A percentile compares a stretch with the other conserved stretches of the same genome.
Conservation (phyloP, 1,140 invertebrate species). For the Fopius arisanus region DNA sequence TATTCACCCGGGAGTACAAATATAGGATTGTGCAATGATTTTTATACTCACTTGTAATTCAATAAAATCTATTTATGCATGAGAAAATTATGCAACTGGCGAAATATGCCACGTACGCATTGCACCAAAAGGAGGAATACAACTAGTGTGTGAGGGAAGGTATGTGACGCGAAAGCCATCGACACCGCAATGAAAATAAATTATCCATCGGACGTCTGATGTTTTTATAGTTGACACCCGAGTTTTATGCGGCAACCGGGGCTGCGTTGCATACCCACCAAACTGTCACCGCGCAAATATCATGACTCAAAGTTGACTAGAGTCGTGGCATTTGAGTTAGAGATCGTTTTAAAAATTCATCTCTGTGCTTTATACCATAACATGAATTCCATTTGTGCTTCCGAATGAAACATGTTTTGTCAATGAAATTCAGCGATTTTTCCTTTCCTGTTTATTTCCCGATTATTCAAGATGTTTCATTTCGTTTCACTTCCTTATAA, state of each 20-base stretch:
- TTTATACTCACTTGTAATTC: not conserved
- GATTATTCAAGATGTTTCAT: too few species aligned
- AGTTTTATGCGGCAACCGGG: not conserved
- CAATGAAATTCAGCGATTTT: too few species aligned
- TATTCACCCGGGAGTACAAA: not conserved
- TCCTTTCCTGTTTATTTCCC: too few species aligned
- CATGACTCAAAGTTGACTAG: not conserved
- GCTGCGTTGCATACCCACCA: not conserved
- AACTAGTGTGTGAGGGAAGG: not conserved
- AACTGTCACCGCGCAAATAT: not conserved
- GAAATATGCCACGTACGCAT: constrained; percentile 19
- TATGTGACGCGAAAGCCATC: constrained; percentile 17
- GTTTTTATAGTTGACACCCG: constrained; percentile 18
- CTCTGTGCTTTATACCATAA: not conserved
- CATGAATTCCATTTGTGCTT: too few species aligned
- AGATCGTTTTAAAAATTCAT: not conserved
- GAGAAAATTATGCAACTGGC: not conserved
- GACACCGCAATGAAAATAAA: constrained; percentile 24
- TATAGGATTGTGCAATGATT: not conserved
- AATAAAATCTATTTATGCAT: not conserved
- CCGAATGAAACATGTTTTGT: too few species aligned
- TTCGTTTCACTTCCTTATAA: too few species aligned
- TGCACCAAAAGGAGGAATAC: not conserved
- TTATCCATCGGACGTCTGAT: constrained; percentile 15
- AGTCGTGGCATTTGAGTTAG: not conserved